These are phyloP conservation scores for Pecten maximus DNA, from an alignment of 2,888 invertebrate species.

Conservation along the genomic window DNA sequence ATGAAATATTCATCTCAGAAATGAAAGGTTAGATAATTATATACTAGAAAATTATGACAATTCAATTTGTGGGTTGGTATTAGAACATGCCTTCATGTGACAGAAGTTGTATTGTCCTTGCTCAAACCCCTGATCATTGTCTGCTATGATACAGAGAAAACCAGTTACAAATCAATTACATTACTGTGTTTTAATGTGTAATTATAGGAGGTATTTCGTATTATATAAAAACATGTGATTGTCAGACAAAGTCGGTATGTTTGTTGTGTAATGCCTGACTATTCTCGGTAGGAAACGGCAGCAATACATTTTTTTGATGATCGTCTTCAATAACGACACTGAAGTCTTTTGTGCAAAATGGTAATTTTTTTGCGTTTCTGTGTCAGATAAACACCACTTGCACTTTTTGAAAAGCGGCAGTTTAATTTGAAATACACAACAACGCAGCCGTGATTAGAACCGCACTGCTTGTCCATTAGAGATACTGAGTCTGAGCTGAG, in stretches of 20 bases:
- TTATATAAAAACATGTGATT: not conserved
- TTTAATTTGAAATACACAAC: slow-evolving; percentile 32
- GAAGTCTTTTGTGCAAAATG: slow-evolving; percentile 26
- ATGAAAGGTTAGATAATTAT: not conserved
- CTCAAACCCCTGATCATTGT: not conserved
- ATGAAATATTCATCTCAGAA: not conserved
- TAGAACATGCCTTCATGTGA: not conserved
- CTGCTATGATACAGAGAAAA: not conserved
- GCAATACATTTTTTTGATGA: not conserved
- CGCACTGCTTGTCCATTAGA: not conserved
- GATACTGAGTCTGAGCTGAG: not conserved
- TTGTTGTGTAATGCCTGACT: not conserved
- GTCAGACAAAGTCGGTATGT: not conserved
- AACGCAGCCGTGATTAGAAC: not conserved
- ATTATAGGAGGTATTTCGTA: slow-evolving; percentile 8
- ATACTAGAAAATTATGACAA: not conserved
- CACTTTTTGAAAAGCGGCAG: slow-evolving; percentile 35
- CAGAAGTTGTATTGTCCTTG: not conserved
- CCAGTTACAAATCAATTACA: not conserved
- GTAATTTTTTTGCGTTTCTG: not conserved
- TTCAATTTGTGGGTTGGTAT: not conserved
- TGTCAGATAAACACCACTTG: slow-evolving; percentile 29
- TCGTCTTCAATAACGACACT: not conserved
- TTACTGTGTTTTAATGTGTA: not conserved
- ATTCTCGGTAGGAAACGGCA: slow-evolving; percentile 29